Evolutionary conservation across 30 jellyfish, hydroid and myxozoan genomes (phyloP).

Genomic region (Aurelia coerulea): DNA sequence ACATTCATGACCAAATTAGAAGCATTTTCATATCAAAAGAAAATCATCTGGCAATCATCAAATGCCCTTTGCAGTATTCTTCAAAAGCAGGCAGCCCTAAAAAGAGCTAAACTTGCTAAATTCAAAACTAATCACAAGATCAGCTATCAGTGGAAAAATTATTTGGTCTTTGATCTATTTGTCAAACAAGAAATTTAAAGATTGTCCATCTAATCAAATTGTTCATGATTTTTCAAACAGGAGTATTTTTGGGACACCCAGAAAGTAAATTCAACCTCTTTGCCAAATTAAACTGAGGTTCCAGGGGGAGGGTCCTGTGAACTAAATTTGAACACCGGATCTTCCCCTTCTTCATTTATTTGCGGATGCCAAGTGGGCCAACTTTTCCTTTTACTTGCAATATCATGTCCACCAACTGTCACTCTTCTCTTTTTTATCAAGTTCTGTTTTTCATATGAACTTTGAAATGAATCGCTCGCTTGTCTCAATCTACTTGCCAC

Average conservation of each 20-base stretch:
- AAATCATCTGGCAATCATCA: no score
- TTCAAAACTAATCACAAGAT: no score
- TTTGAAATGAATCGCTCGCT: constrained; percentile 72
- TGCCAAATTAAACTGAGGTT: constrained; percentile 20
- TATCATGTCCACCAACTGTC: constrained; percentile 24
- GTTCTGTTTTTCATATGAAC: constrained; percentile 26
- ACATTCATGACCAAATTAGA: no score
- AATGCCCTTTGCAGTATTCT: no score
- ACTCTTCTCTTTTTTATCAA: constrained; percentile 18
- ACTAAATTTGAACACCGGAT: constrained; percentile 17
- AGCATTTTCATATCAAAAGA: no score
- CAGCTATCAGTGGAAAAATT: no score
- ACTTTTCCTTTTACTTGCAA: constrained; percentile 36
- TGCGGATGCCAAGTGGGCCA: constrained; percentile 61
- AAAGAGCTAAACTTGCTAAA: no score
- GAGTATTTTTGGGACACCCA: constrained; percentile 1
- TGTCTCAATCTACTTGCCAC: constrained; percentile 68
- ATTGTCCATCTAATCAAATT: background rate
- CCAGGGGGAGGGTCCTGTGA: constrained; percentile 47
- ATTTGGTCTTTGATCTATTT: no score
- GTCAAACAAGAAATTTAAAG: background rate
- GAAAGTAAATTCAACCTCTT: background rate
- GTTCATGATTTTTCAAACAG: background rate
- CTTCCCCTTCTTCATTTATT: constrained; percentile 31
- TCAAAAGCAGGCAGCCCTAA: no score